Evolutionary conservation across 1,140 invertebrate genomes (phyloP).

Genomic region (Sweltsa coloradensis): DNA sequence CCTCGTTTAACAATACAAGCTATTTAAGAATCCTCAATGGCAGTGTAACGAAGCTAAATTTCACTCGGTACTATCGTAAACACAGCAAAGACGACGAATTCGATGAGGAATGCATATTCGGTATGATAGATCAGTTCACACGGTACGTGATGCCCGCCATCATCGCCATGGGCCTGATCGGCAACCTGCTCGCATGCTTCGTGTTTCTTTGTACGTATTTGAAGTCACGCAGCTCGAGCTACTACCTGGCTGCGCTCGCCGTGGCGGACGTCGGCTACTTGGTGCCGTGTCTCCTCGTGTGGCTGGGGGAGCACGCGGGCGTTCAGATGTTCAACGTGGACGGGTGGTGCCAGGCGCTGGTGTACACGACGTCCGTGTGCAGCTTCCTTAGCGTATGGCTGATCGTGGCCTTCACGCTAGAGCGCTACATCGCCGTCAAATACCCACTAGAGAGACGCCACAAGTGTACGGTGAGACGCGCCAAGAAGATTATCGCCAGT

Average conservation of each 20-base stretch:
- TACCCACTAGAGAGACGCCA: conserved; percentile 45
- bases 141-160: too few species aligned
- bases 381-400: conserved; percentile 46
- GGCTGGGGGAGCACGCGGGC: conserved; percentile 36
- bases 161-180: conserved; percentile 38
- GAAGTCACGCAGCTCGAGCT: conserved; percentile 40
- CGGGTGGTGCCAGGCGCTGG: conserved; percentile 41
- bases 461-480: conserved; percentile 46
- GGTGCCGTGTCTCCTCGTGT: conserved; percentile 35
- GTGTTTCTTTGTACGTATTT: conserved; percentile 43
- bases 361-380: conserved; percentile 41
- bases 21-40: too few species aligned
- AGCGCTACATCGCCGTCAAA: conserved; percentile 50
- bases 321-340: conserved; percentile 36
- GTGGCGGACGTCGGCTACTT: conserved; percentile 40
- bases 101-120: too few species aligned
- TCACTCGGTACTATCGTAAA: too few species aligned
- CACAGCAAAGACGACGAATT: too few species aligned
- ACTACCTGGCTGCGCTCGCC: conserved; percentile 42
- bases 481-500: conserved; percentile 37
- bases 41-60: too few species aligned
- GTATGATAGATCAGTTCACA: too few species aligned
- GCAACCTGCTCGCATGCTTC: conserved; percentile 40
- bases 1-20: too few species aligned
- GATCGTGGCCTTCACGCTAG: conserved; percentile 49